These are phyloP conservation scores for Benthosema pterotum DNA, from an alignment of 2,797 vertebrate species.

Conservation along the genomic window DNA sequence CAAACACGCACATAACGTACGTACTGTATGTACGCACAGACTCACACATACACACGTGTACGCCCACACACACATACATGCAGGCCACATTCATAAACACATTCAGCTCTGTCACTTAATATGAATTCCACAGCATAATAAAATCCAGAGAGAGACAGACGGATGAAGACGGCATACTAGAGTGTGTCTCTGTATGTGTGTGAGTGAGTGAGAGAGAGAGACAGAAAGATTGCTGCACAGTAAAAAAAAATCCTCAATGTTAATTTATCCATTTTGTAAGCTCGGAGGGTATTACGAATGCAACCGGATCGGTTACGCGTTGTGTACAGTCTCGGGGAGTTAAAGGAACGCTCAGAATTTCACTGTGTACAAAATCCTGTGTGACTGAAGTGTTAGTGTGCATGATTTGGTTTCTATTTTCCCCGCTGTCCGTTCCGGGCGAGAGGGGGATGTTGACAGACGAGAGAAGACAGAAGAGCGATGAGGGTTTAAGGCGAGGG, in stretches of 20 bases:
- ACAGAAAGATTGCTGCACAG: slow-evolving; percentile 11
- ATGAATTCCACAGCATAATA: slow-evolving; percentile 31
- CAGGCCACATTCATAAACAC: slow-evolving; percentile 20
- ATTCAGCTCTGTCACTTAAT: slow-evolving; percentile 11
- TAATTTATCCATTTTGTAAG: too few species aligned
- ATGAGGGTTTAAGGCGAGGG: slow-evolving; percentile 80
- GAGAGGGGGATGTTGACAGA: slow-evolving; percentile 81
- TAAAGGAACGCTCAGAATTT: neutral
- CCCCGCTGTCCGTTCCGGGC: slow-evolving; percentile 72
- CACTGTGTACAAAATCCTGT: slow-evolving; percentile 50
- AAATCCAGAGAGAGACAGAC: slow-evolving; percentile 23
- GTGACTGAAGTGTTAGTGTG: slow-evolving; percentile 72
- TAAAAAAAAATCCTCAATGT: too few species aligned
- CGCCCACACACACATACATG: slow-evolving; percentile 21
- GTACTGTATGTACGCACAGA: neutral
- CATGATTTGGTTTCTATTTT: slow-evolving; percentile 77
- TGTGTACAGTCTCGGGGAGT: too few species aligned
- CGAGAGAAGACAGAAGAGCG: slow-evolving; percentile 81
- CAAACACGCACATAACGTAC: slow-evolving; percentile 23
- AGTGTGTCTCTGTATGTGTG: slow-evolving; percentile 15
- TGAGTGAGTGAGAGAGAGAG: slow-evolving; percentile 15
- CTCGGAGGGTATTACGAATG: too few species aligned
- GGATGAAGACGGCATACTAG: slow-evolving; percentile 1
- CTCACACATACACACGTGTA: neutral
- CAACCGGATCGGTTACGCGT: too few species aligned